These are phyloP conservation scores for Drymodes brunneopygia DNA, from an alignment of 2,113 vertebrate species.

Conservation along the genomic window DNA sequence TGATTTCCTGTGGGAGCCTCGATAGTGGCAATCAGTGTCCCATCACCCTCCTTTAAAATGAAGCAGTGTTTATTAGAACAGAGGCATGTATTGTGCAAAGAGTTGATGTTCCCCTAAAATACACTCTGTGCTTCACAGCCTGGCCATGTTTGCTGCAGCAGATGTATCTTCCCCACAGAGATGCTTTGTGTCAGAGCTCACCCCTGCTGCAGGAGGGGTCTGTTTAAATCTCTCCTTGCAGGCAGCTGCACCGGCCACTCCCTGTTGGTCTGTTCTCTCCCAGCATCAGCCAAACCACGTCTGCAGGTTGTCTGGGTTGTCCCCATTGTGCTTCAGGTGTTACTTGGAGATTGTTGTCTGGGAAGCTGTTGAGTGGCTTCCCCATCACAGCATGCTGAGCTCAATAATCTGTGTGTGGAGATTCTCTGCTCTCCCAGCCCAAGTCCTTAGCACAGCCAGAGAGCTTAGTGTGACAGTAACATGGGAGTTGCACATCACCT, in stretches of 20 bases:
- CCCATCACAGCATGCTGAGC: accelerated
- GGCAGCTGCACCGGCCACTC: background rate
- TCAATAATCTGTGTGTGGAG: too few relatives aligned
- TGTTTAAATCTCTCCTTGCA: background rate
- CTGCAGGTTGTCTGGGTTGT: background rate
- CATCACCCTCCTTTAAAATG: background rate
- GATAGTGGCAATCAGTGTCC: background rate
- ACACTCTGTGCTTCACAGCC: background rate
- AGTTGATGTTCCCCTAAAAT: background rate
- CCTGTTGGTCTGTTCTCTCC: background rate
- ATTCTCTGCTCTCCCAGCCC: background rate
- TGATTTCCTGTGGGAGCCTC: background rate
- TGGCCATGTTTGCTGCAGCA: background rate
- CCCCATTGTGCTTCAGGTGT: background rate
- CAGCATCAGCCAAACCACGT: background rate
- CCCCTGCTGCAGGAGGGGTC: background rate
- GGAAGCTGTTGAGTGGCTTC: background rate
- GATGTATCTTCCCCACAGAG: background rate
- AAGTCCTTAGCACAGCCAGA: background rate
- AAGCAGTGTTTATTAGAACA: background rate
- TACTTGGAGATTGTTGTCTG: background rate
- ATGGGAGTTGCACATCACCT: background rate
- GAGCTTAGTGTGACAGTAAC: background rate
- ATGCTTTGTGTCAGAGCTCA: background rate
- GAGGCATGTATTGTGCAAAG: background rate